phyloP scores from a whole-genome alignment of 2,888 invertebrate genomes.

The Homarus gammarus region DNA sequence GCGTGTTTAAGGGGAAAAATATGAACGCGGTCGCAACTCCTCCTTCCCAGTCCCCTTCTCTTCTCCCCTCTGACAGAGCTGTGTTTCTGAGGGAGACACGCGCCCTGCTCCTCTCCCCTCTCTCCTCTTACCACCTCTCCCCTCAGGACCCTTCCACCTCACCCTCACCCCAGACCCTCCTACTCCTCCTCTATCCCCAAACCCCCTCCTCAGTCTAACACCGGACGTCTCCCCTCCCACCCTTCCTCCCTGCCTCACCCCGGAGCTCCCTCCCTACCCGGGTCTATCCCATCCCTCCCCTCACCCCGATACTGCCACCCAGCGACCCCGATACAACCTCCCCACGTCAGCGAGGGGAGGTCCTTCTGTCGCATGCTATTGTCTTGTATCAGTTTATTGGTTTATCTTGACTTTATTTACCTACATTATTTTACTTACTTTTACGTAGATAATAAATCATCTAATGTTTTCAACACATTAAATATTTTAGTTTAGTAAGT shows the following conservation, averaged over 20 bases:
- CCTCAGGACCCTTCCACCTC: background rate
- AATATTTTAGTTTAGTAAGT: too few relatives aligned
- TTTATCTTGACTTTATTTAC: background rate
- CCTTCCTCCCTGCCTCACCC: background rate
- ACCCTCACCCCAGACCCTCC: slow-evolving; percentile 24
- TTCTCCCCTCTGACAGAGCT: slow-evolving; percentile 7
- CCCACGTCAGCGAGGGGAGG: background rate
- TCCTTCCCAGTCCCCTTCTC: background rate
- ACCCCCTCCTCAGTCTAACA: slow-evolving; percentile 29
- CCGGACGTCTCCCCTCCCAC: background rate
- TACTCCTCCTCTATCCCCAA: slow-evolving; percentile 15
- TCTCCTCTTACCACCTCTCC: background rate
- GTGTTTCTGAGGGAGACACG: slow-evolving; percentile 8
- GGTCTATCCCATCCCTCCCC: too few relatives aligned
- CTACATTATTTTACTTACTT: too few relatives aligned
- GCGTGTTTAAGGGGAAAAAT: background rate
- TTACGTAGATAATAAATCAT: too few relatives aligned
- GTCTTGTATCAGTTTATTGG: slow-evolving; percentile 14
- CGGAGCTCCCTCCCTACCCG: too few relatives aligned
- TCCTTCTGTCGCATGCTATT: slow-evolving; percentile 17
- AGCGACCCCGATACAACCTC: background rate
- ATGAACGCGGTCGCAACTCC: background rate
- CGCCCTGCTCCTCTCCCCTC: background rate
- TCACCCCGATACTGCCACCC: slow-evolving; percentile 26
- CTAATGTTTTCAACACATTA: too few relatives aligned